A percentile compares a stretch with the other conserved stretches of the same genome.
phyloP scores from a whole-genome alignment of 2,888 invertebrate genomes.

The Osmoderma eremita region DNA sequence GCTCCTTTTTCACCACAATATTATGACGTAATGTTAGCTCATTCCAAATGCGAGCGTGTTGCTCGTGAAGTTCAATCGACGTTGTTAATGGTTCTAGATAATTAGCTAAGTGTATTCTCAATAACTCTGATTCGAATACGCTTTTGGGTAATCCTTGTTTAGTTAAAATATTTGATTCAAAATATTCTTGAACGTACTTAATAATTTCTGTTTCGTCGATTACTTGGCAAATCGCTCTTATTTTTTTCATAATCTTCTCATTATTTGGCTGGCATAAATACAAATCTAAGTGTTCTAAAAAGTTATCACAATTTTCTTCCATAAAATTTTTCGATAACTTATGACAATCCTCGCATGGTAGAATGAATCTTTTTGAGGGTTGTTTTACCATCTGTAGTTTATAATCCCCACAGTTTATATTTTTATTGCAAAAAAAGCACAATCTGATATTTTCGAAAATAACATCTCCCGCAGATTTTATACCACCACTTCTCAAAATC shows the following conservation, averaged over 20 bases:
- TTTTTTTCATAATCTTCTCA: background rate
- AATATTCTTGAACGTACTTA: background rate
- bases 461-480: background rate
- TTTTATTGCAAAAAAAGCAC: no score
- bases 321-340: no score
- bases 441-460: no score
- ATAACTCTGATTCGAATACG: background rate
- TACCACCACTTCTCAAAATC: background rate
- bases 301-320: background rate
- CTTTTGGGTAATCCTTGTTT: background rate
- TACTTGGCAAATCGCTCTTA: background rate
- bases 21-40: background rate
- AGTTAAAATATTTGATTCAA: background rate
- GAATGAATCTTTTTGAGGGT: no score
- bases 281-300: background rate
- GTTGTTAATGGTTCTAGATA: background rate
- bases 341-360: no score
- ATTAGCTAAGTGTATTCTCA: background rate
- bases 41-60: background rate
- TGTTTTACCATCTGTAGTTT: background rate
- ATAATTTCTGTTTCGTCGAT: background rate
- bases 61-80: background rate
- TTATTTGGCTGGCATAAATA: background rate
- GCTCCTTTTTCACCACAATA: background rate
- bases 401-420: background rate